phyloP scores from a whole-genome alignment of 2,888 invertebrate species.

The Stratiomys singularior region DNA sequence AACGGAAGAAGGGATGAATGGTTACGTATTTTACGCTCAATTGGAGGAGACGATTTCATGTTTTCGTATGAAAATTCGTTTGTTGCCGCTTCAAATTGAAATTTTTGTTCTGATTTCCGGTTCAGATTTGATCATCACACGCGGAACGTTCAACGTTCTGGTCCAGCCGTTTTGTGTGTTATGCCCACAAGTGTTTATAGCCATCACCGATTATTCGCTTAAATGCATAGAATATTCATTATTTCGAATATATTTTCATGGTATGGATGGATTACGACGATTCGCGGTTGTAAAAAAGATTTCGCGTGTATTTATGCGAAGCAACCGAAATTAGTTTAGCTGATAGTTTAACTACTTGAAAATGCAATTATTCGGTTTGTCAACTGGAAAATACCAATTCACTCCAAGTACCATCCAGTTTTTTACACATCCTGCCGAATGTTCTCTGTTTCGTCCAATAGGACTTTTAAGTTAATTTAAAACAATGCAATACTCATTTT shows the following conservation, averaged over 20 bases:
- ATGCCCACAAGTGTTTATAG: constrained; percentile 38
- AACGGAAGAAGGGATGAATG: neutral
- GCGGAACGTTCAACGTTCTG: constrained; percentile 33
- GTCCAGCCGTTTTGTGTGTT: constrained; percentile 24
- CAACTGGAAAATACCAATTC: no score
- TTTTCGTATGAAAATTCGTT: constrained; percentile 52
- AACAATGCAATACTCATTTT: no score
- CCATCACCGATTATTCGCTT: constrained; percentile 33
- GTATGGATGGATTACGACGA: neutral
- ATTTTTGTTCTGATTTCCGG: constrained; percentile 51
- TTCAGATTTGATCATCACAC: constrained; percentile 37
- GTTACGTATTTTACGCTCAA: constrained; percentile 51
- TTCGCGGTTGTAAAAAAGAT: neutral
- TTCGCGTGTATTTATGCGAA: neutral
- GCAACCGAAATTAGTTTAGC: neutral
- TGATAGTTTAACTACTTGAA: no score
- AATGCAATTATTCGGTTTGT: no score
- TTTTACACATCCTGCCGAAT: no score
- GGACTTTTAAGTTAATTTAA: no score
- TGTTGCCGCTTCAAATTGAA: constrained; percentile 52
- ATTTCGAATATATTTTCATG: constrained; percentile 16
- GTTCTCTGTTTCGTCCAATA: no score
- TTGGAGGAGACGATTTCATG: constrained; percentile 53
- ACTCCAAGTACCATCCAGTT: no score
- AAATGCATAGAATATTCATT: constrained; percentile 38